Evolutionary conservation across 1,140 invertebrate genomes (phyloP), one percentile per base, ranked within the genome.

Genomic region (Heliothis subflexa): DNA sequence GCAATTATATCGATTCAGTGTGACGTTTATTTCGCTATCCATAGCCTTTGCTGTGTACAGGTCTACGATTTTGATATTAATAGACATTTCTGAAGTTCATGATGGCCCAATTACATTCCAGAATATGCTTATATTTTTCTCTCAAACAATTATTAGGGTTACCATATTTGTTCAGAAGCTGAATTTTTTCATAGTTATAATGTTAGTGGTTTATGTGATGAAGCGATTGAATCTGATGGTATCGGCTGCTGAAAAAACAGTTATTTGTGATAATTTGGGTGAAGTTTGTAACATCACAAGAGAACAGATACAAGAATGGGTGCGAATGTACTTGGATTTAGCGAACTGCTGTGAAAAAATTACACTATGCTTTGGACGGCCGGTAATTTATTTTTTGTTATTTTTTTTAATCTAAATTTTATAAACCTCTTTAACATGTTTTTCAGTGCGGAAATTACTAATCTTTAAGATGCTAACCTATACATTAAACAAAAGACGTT

Each of bases 271-370:
- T 9, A 61, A 11, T 61, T 3, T 2, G 14, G 40, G 18, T 3
- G 40, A 47, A 5, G 5, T n/a, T 14, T 40, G 28, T 61, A 3
- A 61, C 9, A n/a, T 61, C 3, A 61, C 21, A n/a, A 28, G 2
- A 10, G n/a, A 28, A n/a, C 64, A 49, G 33, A 49, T 66, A 47
- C 62, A 66, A 66, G 62, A n/a, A 16, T 66, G 62, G 62, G 14
- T 49, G 16, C 16, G 12, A 18, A 2, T 47, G 7, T 66, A 66
- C n/a, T 13, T n/a, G 13, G n/a, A 47, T 45, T 47, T 66, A 49
- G 1, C 14, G 4, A 61, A 40, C 25, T 7, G 59, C 10, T 40
- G 28, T 40, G 25, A 59, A 0, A 12, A 59, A 28, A 14, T 59
- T 10, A 14, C 18, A 11, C 25, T 14, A 12, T 59, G 57, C 3